Percentiles rank a stretch among this genome's conserved stretches.
Evolutionary conservation across 1,140 invertebrate genomes (phyloP).

Genomic region (Liolophura sinensis): DNA sequence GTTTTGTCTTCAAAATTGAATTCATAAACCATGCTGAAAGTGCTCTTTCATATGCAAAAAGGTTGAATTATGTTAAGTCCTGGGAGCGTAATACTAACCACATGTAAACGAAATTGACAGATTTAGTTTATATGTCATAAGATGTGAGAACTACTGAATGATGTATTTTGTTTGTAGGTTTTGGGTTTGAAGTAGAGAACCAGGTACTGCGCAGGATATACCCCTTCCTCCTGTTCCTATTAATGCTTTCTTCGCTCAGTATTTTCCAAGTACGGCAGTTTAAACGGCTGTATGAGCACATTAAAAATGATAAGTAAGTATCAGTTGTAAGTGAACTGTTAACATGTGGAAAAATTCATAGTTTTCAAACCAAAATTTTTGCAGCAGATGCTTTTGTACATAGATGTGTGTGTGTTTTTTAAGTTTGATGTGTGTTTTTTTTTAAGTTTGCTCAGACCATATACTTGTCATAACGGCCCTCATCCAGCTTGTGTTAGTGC

Average conservation of each 20-base stretch:
- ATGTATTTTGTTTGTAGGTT: conserved; percentile 59
- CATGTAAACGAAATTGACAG: neutral
- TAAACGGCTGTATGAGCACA: conserved; percentile 93
- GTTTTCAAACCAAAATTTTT: too few relatives aligned
- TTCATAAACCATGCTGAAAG: too few relatives aligned
- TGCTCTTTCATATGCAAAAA: too few relatives aligned
- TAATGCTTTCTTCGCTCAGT: conserved; percentile 71
- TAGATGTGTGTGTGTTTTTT: too few relatives aligned
- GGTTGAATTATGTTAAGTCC: neutral
- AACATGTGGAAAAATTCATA: neutral
- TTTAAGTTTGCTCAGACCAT: neutral
- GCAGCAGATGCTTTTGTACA: too few relatives aligned
- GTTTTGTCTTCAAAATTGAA: too few relatives aligned
- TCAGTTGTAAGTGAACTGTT: neutral
- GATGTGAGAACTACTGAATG: neutral
- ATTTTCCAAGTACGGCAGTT: conserved; percentile 87
- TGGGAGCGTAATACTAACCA: neutral
- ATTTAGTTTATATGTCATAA: neutral
- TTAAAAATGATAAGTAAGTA: conserved; percentile 95
- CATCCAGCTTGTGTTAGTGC: neutral
- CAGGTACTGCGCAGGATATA: conserved; percentile 86
- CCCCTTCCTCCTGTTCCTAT: conserved; percentile 79
- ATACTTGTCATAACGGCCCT: neutral
- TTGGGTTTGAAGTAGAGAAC: conserved; percentile 73
- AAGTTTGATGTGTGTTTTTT: too few relatives aligned